Base-by-base conservation (phyloP, 2,888 invertebrate species). In the Barypeithes pellucidus region DNA sequence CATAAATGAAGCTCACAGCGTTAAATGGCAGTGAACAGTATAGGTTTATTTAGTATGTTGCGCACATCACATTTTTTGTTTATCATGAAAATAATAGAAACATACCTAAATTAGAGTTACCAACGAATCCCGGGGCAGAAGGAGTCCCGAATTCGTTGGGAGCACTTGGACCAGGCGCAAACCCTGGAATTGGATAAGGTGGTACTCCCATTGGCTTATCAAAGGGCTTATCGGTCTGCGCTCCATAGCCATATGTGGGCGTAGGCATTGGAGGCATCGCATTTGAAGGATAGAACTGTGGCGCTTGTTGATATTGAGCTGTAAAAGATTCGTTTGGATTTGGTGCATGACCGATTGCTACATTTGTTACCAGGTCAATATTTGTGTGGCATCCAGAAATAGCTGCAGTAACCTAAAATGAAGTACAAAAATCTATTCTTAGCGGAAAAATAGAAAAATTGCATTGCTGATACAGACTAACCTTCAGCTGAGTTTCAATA, bases 401-500 rank as follows among this genome's bases (percentile, higher is more conserved):
- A 2, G 7, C 12, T 52, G 52, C 52, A n/a, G 7, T 52, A 5
- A 52, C 52, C 52, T 52, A 24, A 24, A 52, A 47, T 3, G 3
- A 47, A 18, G 9, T 24, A 29, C 29, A n/a, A n/a, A n/a, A n/a
- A n/a, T n/a, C n/a, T n/a, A n/a, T n/a, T n/a, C n/a, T n/a, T n/a
- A n/a, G 16, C 16, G 14, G 3, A n/a, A 14, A 45, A 14, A 45
- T 16, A 45, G 2, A 45, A 45, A 45, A 14, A 11, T 47, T n/a
- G n/a, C n/a, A n/a, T n/a, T n/a, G n/a, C n/a, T n/a, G n/a, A n/a
- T n/a, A n/a, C n/a, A 24, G 5, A 29, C 29, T 2, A 29, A 80
- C 79, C 14, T 75, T 73, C 11, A 81, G 41, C 22, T 59, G 62
- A 47, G 75, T 75, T 39, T 65, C 59, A 29, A 73, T 69, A 4